Evolutionary conservation across 2,888 invertebrate genomes (phyloP), one percentile per base, ranked within the genome.

Genomic region (Seira musarum): DNA sequence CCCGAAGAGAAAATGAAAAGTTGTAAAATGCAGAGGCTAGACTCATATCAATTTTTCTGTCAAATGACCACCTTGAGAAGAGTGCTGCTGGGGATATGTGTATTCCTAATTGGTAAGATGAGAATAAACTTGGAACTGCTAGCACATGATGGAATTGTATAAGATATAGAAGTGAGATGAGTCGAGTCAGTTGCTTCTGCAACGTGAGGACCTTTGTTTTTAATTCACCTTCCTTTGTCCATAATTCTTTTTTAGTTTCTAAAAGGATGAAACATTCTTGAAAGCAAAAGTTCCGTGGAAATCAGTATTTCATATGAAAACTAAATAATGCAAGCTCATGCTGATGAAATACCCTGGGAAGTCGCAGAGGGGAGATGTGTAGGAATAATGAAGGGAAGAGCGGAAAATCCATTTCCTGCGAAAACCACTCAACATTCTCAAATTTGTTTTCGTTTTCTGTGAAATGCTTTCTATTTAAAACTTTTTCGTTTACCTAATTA

Each of bases 51-150:
- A 49, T 76, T 40, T 61, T 76, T 68, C 30, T 70, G 70, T 65
- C 69, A 70, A 49, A 70, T 76, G 76, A 64, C 76, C 64, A 57
- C 63, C 61, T 63, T 80, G 53, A 70, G 61, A 2, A 73, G 46
- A 35, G 57, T 64, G 35, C 69, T 80, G 6, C 66, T 80, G 74
- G 73, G 80, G 60, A 57, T 80, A 57, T 80, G 68, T 60, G 68
- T 80, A 61, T 74, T 80, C 25, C 57, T 80, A 15, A 21, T 80
- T 60, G 80, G 80, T 80, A 74, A 80, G 80, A 64, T 66, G n/a
- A n/a, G n/a, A n/a, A n/a, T n/a, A n/a, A n/a, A n/a, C n/a, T n/a
- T n/a, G n/a, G n/a, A n/a, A n/a, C n/a, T n/a, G n/a, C n/a, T n/a
- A n/a, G n/a, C n/a, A n/a, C n/a, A n/a, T n/a, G n/a, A n/a, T n/a